phyloP scores from a whole-genome alignment of 1,140 invertebrate species.

The Notospermus geniculatus region DNA sequence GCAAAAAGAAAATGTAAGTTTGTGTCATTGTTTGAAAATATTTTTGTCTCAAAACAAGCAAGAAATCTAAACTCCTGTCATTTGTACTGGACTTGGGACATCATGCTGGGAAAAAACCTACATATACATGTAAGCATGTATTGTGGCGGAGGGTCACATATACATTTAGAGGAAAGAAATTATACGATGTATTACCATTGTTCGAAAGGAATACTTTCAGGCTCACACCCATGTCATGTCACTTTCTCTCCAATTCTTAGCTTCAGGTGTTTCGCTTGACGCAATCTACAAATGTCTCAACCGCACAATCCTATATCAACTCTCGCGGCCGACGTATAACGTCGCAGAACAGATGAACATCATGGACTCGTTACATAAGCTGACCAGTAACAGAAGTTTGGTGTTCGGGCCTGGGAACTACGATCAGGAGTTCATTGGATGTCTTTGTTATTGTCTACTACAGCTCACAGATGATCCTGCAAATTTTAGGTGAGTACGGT shows the following conservation, averaged over 20 bases:
- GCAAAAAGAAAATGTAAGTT: conserved; percentile 52
- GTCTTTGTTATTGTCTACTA: conserved; percentile 91
- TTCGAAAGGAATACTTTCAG: too few species aligned
- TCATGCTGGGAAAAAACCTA: too few species aligned
- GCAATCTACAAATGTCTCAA: conserved; percentile 91
- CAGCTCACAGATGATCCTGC: conserved; percentile 83
- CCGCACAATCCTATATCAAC: conserved; percentile 85
- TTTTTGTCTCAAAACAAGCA: too few species aligned
- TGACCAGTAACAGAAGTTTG: conserved; percentile 77
- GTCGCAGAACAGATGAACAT: conserved; percentile 82
- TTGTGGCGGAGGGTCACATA: too few species aligned
- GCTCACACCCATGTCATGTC: background rate
- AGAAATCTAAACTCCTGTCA: too few species aligned
- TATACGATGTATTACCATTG: too few species aligned
- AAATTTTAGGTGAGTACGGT: too few species aligned
- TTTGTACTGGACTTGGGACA: too few species aligned
- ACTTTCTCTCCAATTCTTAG: conserved; percentile 28
- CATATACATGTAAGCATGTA: too few species aligned
- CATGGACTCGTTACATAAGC: conserved; percentile 87
- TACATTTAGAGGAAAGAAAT: background rate
- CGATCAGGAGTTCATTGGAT: conserved; percentile 92
- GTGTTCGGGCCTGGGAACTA: conserved; percentile 93
- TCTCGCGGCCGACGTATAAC: conserved; percentile 86
- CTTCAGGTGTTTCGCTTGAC: conserved; percentile 63
- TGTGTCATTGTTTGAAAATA: background rate